Percentiles rank a stretch among this genome's conserved stretches.
These are phyloP conservation scores for Argyresthia albistria DNA, from an alignment of 2,888 invertebrate species.

Conservation along the genomic window DNA sequence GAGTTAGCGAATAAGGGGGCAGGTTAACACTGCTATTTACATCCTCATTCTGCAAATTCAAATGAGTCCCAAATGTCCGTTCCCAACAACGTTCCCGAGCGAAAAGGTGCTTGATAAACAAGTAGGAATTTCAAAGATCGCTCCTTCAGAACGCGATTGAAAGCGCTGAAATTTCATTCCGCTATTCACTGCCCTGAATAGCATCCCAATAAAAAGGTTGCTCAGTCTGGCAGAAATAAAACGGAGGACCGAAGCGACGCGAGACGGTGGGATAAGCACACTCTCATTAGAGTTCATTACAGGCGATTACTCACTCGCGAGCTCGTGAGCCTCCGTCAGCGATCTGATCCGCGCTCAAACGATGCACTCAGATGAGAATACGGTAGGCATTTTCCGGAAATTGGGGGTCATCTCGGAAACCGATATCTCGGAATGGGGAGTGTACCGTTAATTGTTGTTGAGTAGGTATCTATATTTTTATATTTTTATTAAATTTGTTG, in stretches of 20 bases:
- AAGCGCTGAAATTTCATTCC: not conserved
- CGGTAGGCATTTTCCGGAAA: not conserved
- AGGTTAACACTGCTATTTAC: too few species aligned
- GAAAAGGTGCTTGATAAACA: not conserved
- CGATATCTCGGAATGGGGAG: too few species aligned
- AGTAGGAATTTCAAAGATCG: too few species aligned
- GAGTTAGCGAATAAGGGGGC: too few species aligned
- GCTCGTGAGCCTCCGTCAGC: constrained; percentile 7
- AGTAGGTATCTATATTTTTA: too few species aligned
- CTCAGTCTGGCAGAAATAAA: constrained; percentile 4
- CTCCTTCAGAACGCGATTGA: too few species aligned
- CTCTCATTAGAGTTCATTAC: constrained; percentile 35
- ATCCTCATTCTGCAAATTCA: too few species aligned
- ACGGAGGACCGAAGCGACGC: not conserved
- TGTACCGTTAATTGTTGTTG: too few species aligned
- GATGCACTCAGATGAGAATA: not conserved
- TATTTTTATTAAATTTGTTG: too few species aligned
- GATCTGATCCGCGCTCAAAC: not conserved
- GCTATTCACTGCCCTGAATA: not conserved
- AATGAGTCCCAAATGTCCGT: too few species aligned
- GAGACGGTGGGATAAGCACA: constrained; percentile 15
- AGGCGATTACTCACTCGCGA: constrained; percentile 20
- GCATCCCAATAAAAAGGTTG: not conserved
- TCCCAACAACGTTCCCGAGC: too few species aligned
- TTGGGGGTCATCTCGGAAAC: too few species aligned